Conservation (phyloP, 2,113 vertebrate species). For the Helogale parvula region DNA sequence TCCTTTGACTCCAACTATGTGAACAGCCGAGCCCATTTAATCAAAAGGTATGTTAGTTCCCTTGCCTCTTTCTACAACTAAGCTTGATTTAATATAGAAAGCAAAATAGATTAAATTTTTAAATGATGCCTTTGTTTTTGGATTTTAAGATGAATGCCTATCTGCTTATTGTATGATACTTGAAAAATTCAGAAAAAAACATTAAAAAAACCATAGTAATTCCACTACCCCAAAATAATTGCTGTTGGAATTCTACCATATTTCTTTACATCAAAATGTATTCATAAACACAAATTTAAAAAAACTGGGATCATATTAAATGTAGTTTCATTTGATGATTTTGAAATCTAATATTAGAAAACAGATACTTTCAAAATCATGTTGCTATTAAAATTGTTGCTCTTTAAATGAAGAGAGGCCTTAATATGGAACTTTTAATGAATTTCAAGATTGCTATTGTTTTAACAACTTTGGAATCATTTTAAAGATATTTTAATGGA, state of each 20-base stretch:
- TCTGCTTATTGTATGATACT: conserved; percentile 32
- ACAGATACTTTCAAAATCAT: conserved; percentile 71
- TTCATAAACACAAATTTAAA: neutral
- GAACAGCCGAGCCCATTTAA: conserved; percentile 99
- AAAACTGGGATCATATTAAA: neutral
- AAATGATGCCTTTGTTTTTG: neutral
- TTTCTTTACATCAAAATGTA: conserved; percentile 34
- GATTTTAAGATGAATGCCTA: conserved; percentile 21
- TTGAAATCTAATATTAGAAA: conserved; percentile 18
- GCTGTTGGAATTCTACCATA: neutral
- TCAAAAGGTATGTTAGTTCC: conserved; percentile 95
- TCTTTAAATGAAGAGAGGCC: conserved; percentile 52
- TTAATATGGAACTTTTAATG: conserved; percentile 60
- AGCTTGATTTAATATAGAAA: conserved; percentile 72
- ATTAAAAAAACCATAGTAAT: neutral
- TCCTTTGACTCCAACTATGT: conserved; percentile 99
- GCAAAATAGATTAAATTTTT: conserved; percentile 45
- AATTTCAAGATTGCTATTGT: conserved; percentile 73
- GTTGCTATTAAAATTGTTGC: conserved; percentile 69
- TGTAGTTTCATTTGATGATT: neutral
- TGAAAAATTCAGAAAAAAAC: conserved; percentile 45
- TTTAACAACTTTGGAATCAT: conserved; percentile 78
- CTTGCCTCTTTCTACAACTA: conserved; percentile 63
- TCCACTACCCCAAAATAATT: neutral
- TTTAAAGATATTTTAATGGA: conserved; percentile 74